Evolutionary conservation across 2,888 invertebrate species (phyloP).

Genomic region (Nomada hirtipes): DNA sequence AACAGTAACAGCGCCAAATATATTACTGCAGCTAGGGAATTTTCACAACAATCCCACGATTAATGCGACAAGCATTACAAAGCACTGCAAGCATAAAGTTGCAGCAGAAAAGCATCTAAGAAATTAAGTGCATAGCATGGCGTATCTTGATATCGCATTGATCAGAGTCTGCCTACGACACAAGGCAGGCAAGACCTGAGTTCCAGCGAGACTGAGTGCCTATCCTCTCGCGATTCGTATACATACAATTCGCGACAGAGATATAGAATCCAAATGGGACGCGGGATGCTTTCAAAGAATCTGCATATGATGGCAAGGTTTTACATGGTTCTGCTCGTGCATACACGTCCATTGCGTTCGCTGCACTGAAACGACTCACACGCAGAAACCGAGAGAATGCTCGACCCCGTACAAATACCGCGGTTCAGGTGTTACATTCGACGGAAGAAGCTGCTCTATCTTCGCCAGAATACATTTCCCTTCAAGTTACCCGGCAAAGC

Average conservation of each 20-base stretch:
- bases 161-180: not conserved
- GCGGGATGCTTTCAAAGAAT: slow-evolving; percentile 47
- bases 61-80: too few relatives aligned
- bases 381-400: slow-evolving; percentile 13
- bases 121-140: not conserved
- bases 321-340: slow-evolving; percentile 22
- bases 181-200: too few relatives aligned
- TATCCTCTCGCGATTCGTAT: not conserved
- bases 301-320: slow-evolving; percentile 45
- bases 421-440: slow-evolving; percentile 22
- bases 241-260: slow-evolving; percentile 27
- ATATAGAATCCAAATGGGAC: slow-evolving; percentile 40
- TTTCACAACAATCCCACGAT: too few relatives aligned
- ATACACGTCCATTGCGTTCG: slow-evolving; percentile 24
- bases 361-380: not conserved
- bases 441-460: slow-evolving; percentile 9
- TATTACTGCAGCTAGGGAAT: too few relatives aligned
- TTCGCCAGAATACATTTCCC: slow-evolving; percentile 1
- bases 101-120: not conserved
- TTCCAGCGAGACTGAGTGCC: too few relatives aligned
- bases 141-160: slow-evolving; percentile 4
- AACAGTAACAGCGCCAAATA: too few relatives aligned
- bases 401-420: slow-evolving; percentile 23
- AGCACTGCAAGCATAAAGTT: not conserved
- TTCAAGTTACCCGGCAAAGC: not conserved